Conservation (phyloP, 2,113 vertebrate species). For the Odocoileus hemionus region DNA sequence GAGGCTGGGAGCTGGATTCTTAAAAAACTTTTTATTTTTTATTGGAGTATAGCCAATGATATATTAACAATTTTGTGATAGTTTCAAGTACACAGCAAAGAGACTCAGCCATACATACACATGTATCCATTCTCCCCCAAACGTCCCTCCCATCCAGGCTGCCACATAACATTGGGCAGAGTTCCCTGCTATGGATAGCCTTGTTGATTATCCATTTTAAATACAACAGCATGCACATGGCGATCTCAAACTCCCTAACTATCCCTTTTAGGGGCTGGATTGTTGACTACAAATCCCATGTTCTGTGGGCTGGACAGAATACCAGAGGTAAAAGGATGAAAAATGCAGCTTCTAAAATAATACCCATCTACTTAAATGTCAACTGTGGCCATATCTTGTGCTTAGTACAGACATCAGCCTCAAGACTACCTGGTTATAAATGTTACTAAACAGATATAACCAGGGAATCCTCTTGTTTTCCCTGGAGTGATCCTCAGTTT, state of each 20-base stretch:
- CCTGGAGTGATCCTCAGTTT: not conserved
- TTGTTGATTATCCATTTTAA: not conserved
- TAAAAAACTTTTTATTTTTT: not conserved
- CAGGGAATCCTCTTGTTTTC: not conserved
- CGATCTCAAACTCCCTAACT: not conserved
- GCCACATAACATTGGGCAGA: not conserved
- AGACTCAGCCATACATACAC: not conserved
- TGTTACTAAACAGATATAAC: not conserved
- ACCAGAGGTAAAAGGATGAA: not conserved
- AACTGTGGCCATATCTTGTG: not conserved
- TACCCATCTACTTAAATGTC: not conserved
- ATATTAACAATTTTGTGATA: not conserved
- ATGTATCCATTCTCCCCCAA: not conserved
- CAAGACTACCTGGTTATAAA: not conserved
- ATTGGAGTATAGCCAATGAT: not conserved
- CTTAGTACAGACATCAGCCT: not conserved
- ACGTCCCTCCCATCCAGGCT: not conserved
- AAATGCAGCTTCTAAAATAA: not conserved
- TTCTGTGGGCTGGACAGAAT: not conserved
- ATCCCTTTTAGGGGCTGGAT: not conserved
- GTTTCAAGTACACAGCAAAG: not conserved
- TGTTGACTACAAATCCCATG: not conserved
- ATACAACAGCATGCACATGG: not conserved
- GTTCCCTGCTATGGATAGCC: not conserved
- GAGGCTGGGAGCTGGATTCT: not conserved